A percentile compares a stretch with the other conserved stretches of the same genome.
phyloP scores from a whole-genome alignment of 2,113 vertebrate species.

The Anoplopoma fimbria region DNA sequence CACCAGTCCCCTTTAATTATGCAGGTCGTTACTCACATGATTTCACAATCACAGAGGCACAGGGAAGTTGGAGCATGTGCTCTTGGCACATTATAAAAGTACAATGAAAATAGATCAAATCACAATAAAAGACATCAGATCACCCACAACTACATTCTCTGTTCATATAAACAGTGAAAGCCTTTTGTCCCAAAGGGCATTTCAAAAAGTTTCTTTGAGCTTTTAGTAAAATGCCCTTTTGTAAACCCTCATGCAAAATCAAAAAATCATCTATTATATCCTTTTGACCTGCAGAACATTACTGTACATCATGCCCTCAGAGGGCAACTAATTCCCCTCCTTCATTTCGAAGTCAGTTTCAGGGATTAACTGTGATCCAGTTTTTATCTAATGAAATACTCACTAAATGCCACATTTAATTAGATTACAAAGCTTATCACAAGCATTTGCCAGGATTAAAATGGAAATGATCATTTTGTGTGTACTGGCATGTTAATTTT shows the following conservation, averaged over 20 bases:
- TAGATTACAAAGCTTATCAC: constrained; percentile 43
- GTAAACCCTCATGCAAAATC: constrained; percentile 15
- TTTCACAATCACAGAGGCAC: constrained; percentile 10
- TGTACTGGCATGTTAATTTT: constrained; percentile 2
- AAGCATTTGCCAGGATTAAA: constrained; percentile 23
- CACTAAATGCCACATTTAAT: constrained; percentile 47
- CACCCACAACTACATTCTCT: background rate
- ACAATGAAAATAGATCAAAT: constrained; percentile 5
- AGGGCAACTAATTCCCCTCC: constrained; percentile 26
- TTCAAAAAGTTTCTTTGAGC: constrained; percentile 26
- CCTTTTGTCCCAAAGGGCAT: background rate
- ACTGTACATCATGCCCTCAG: constrained; percentile 9
- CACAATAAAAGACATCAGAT: constrained; percentile 6
- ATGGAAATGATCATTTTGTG: constrained; percentile 12
- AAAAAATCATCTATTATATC: constrained; percentile 14
- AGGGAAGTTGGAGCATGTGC: background rate
- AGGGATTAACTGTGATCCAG: constrained; percentile 19
- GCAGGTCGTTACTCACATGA: constrained; percentile 34
- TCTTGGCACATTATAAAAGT: background rate
- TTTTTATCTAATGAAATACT: constrained; percentile 37
- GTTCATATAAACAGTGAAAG: background rate
- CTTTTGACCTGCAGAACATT: constrained; percentile 28
- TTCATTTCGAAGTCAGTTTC: constrained; percentile 33
- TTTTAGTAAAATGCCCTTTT: constrained; percentile 16
- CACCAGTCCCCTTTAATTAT: constrained; percentile 40